A percentile compares a stretch with the other conserved stretches of the same genome.
phyloP scores from a whole-genome alignment of 1,140 invertebrate genomes.

The Lysiphlebus fabarum region DNA sequence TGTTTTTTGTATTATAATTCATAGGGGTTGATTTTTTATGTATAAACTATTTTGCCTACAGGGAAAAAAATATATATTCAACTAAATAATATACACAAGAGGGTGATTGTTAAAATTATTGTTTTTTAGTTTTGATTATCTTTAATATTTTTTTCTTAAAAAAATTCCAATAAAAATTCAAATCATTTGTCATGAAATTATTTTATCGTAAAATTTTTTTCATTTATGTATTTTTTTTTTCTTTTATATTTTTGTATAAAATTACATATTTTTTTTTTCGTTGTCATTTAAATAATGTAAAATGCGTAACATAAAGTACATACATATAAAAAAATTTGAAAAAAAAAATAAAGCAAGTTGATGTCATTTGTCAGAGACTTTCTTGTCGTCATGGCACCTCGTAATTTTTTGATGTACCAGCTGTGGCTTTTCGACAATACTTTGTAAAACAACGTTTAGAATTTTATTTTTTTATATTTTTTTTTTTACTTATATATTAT shows the following conservation, averaged over 20 bases:
- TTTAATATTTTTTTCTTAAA: conserved; percentile 27
- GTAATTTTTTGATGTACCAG: conserved; percentile 33
- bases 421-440: conserved; percentile 32
- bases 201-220: not conserved
- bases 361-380: conserved; percentile 51
- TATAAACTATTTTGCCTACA: no score
- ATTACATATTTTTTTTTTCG: conserved; percentile 24
- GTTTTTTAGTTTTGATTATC: conserved; percentile 43
- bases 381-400: conserved; percentile 19
- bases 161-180: conserved; percentile 50
- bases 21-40: no score
- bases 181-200: conserved; percentile 49
- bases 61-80: no score
- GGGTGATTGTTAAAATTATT: not conserved
- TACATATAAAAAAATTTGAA: conserved; percentile 57
- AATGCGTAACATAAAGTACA: conserved; percentile 35
- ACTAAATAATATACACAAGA: no score
- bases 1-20: no score
- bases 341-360: no score
- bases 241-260: not conserved
- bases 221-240: not conserved
- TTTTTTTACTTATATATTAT: not conserved
- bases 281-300: conserved; percentile 47
- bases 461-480: not conserved
- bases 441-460: conserved; percentile 10